A percentile compares a stretch with the other conserved stretches of the same genome.
phyloP scores from a whole-genome alignment of 2,113 vertebrate genomes.

The Lamprotornis superbus region DNA sequence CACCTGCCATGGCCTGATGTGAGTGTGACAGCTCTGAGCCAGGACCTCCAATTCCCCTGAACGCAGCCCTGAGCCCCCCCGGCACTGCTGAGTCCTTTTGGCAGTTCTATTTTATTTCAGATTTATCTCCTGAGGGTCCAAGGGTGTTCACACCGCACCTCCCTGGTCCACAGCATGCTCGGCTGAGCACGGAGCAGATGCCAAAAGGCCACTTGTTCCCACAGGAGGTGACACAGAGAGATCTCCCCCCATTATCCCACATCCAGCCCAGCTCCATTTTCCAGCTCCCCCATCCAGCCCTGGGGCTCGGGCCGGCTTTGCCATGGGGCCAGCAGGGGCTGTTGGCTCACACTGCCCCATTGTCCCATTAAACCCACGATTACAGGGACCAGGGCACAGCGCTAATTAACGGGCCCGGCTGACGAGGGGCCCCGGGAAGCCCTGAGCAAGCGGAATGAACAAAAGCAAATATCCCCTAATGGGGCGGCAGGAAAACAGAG shows the following conservation, averaged over 20 bases:
- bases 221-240: accelerated
- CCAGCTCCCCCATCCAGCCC: not conserved
- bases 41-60: not conserved
- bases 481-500: not conserved
- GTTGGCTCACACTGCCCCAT: not conserved
- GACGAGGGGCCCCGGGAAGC: conserved; percentile 14
- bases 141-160: accelerated
- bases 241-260: not conserved
- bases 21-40: not conserved
- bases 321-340: not conserved
- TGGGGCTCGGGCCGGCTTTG: not conserved
- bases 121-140: not conserved
- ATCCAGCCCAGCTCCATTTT: not conserved
- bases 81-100: no score
- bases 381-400: not conserved
- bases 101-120: not conserved
- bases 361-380: conserved; percentile 26
- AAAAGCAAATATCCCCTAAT: conserved; percentile 29
- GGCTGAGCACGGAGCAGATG: accelerated
- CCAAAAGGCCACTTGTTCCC: not conserved
- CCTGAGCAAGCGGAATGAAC: conserved; percentile 50
- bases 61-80: accelerated
- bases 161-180: accelerated
- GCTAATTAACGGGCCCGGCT: not conserved
- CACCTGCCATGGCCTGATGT: accelerated